phyloP scores from a whole-genome alignment of 2,888 invertebrate genomes.

The Exephanes ischioxanthus region DNA sequence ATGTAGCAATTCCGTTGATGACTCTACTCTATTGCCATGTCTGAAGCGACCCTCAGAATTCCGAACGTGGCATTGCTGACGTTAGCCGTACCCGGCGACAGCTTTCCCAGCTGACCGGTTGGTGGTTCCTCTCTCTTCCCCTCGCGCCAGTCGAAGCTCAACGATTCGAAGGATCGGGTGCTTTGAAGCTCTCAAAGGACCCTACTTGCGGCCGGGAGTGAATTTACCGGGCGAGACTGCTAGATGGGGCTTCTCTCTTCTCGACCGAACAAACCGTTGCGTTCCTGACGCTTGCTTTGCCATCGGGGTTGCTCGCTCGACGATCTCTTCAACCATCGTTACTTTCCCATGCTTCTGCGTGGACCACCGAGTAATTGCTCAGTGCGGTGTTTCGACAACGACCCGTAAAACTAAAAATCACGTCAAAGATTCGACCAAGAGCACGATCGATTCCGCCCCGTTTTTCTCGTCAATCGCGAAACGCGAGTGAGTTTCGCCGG shows the following conservation, averaged over 20 bases:
- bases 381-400: not conserved
- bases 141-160: slow-evolving; percentile 28
- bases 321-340: not conserved
- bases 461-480: not conserved
- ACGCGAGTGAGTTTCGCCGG: too few relatives aligned
- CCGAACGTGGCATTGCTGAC: not conserved
- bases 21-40: not conserved
- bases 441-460: not conserved
- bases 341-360: not conserved
- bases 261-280: slow-evolving; percentile 36
- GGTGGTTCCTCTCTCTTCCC: not conserved
- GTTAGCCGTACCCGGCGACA: not conserved
- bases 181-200: slow-evolving; percentile 56
- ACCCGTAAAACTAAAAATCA: not conserved
- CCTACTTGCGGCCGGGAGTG: slow-evolving; percentile 26
- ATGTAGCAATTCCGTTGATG: slow-evolving; percentile 15
- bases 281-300: slow-evolving; percentile 43
- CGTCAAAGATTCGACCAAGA: not conserved
- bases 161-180: slow-evolving; percentile 46
- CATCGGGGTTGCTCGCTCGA: slow-evolving; percentile 26
- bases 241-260: slow-evolving; percentile 42
- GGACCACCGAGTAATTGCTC: not conserved
- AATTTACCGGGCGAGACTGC: slow-evolving; percentile 47
- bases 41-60: not conserved
- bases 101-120: not conserved